Percentiles rank a stretch among this genome's conserved stretches.
Evolutionary conservation across 2,888 invertebrate species (phyloP).

Genomic region (Seladonia tumulorum): DNA sequence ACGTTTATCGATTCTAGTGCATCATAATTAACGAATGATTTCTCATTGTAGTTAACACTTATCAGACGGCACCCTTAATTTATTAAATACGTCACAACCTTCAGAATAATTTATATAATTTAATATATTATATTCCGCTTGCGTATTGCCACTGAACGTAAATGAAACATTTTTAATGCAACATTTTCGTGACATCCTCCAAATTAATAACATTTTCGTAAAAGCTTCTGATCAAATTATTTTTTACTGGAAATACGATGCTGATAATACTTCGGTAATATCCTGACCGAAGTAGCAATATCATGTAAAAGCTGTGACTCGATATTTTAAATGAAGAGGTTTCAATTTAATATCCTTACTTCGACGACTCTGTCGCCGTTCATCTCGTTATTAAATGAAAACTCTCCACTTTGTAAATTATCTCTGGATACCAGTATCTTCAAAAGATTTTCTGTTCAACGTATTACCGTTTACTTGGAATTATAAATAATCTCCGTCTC

Average conservation of each 20-base stretch:
- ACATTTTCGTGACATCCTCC: not conserved
- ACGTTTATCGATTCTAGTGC: not conserved
- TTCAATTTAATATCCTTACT: constrained; percentile 23
- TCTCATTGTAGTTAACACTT: not conserved
- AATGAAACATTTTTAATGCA: not conserved
- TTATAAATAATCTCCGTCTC: not conserved
- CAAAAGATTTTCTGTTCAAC: not conserved
- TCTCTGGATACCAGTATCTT: not conserved
- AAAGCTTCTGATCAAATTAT: not conserved
- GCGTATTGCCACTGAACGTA: not conserved
- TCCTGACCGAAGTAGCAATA: constrained; percentile 13
- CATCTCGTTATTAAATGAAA: not conserved
- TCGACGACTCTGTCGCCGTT: not conserved
- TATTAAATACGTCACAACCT: no score
- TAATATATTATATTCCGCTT: not conserved
- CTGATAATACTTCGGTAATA: not conserved
- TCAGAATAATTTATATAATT: not conserved
- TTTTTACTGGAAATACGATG: not conserved
- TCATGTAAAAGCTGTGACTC: not conserved
- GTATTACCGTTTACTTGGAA: not conserved
- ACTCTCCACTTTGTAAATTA: not conserved
- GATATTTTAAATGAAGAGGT: not conserved
- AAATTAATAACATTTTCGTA: not conserved
- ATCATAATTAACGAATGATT: not conserved
- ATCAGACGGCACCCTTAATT: not conserved